Evolutionary conservation across 2,797 vertebrate genomes (phyloP).

Genomic region (Mormyrops attenuatus): DNA sequence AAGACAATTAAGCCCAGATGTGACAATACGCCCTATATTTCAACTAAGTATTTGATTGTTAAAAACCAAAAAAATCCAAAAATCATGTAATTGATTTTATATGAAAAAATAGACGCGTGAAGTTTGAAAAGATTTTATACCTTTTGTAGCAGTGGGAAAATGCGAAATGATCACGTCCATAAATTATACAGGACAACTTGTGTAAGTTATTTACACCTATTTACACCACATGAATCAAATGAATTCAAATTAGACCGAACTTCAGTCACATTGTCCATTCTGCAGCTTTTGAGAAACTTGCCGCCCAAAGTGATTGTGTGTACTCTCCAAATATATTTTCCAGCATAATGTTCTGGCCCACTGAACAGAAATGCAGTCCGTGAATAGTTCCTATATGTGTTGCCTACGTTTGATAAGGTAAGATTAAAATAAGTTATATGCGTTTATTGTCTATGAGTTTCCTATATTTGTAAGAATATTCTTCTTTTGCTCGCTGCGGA

Average conservation of each 20-base stretch:
- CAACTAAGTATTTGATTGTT: not conserved
- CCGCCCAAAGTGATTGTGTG: not conserved
- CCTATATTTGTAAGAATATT: not conserved
- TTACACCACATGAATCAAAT: not conserved
- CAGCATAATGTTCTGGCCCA: not conserved
- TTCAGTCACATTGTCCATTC: not conserved
- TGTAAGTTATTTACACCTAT: not conserved
- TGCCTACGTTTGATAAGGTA: not conserved
- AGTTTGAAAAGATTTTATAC: not conserved
- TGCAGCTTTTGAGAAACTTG: not conserved
- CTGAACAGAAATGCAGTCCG: not conserved
- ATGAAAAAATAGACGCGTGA: not conserved
- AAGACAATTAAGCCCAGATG: not conserved
- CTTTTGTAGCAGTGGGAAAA: not conserved
- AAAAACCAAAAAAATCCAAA: not conserved
- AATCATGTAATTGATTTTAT: not conserved
- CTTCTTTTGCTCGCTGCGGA: not conserved
- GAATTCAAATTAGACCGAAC: not conserved
- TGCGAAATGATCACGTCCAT: not conserved
- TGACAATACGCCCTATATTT: not conserved
- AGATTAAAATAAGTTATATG: not conserved
- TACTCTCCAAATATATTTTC: not conserved
- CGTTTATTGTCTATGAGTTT: not conserved
- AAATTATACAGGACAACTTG: not conserved
- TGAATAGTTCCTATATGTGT: not conserved